phyloP scores from a whole-genome alignment of 1,140 invertebrate species.

The Dinoponera quadriceps region DNA sequence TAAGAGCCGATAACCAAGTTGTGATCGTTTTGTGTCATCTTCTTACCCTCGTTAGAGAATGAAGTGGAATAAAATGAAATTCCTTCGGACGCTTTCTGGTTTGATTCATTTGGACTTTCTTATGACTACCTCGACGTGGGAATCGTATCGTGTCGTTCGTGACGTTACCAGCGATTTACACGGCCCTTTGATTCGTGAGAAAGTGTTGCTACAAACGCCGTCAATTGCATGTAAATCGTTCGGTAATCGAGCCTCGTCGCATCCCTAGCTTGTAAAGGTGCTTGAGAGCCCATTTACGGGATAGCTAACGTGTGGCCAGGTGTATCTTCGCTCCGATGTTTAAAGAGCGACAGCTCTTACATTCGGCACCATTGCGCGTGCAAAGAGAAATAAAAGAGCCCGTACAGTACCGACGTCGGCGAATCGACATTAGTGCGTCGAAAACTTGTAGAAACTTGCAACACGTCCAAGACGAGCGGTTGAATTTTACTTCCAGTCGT shows the following conservation, averaged over 20 bases:
- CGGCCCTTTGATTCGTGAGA: slow-evolving; percentile 66
- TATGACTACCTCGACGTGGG: slow-evolving; percentile 32
- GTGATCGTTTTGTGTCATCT: slow-evolving; percentile 70
- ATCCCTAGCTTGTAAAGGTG: slow-evolving; percentile 22
- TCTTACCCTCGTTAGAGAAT: neutral
- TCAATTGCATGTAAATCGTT: slow-evolving; percentile 62
- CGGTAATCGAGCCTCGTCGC: slow-evolving; percentile 43
- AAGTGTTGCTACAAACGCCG: slow-evolving; percentile 55
- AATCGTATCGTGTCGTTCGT: slow-evolving; percentile 62
- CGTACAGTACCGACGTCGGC: neutral
- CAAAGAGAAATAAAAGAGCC: neutral
- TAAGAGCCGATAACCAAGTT: slow-evolving; percentile 83
- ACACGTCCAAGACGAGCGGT: too few species aligned
- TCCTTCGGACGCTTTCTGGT: slow-evolving; percentile 21
- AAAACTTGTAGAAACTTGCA: too few species aligned
- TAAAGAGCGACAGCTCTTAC: slow-evolving; percentile 14
- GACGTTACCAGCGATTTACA: slow-evolving; percentile 21
- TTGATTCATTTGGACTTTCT: neutral
- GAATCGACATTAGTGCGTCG: neutral
- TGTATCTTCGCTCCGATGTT: slow-evolving; percentile 41
- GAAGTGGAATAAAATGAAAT: too few species aligned
- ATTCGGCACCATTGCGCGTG: neutral
- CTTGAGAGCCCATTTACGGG: slow-evolving; percentile 37
- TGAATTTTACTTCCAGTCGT: too few species aligned
- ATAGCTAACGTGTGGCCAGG: slow-evolving; percentile 34